phyloP scores from a whole-genome alignment of 2,113 vertebrate species.

The Semicossyphus pulcher region DNA sequence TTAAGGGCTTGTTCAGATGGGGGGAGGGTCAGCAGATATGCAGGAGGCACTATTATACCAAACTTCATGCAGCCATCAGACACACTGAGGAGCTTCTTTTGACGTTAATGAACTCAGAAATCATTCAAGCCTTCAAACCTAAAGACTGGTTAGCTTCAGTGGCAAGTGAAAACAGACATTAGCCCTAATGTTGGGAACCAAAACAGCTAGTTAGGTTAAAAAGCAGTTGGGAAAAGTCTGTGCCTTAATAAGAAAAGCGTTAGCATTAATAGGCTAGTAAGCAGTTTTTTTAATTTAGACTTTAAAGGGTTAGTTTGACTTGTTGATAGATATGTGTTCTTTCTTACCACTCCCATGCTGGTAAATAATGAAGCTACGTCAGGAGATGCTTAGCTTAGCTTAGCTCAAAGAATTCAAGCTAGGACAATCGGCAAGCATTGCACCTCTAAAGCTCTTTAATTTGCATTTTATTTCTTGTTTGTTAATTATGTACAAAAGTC shows the following conservation, averaged over 20 bases:
- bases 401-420: not conserved
- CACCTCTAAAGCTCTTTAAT: too few relatives aligned
- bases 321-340: too few relatives aligned
- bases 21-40: constrained; percentile 38
- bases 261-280: too few relatives aligned
- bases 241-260: too few relatives aligned
- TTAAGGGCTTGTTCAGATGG: constrained; percentile 48
- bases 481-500: too few relatives aligned
- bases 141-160: not conserved
- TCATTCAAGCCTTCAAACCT: constrained; percentile 38
- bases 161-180: constrained; percentile 3
- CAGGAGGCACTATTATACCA: constrained; percentile 23
- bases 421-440: too few relatives aligned
- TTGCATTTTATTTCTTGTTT: too few relatives aligned
- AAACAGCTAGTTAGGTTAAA: constrained; percentile 5
- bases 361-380: not conserved
- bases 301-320: too few relatives aligned
- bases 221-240: too few relatives aligned
- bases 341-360: too few relatives aligned
- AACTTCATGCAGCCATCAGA: constrained; percentile 43
- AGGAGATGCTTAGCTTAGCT: not conserved
- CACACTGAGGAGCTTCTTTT: constrained; percentile 24
- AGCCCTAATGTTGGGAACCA: not conserved
- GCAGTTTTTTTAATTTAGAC: too few relatives aligned
- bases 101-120: constrained; percentile 66